Evolutionary conservation across 2,888 invertebrate genomes (phyloP).

Genomic region (Tanypteryx hageni): DNA sequence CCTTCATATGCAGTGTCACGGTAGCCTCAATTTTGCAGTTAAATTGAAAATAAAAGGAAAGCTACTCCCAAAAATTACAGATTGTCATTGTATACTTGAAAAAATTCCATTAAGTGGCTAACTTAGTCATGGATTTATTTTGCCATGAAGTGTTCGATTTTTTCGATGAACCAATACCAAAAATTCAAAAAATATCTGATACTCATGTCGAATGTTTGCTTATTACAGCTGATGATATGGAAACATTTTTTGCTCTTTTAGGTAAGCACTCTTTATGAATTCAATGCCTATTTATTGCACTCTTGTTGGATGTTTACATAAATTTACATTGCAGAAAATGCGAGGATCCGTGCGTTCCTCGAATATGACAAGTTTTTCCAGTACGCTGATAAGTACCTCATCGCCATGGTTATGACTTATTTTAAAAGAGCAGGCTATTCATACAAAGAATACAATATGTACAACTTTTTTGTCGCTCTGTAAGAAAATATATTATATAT

Average conservation of each 20-base stretch:
- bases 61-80: not conserved
- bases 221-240: conserved; percentile 31
- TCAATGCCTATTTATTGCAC: not conserved
- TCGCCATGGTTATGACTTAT: conserved; percentile 79
- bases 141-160: conserved; percentile 31
- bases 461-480: conserved; percentile 79
- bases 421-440: conserved; percentile 77
- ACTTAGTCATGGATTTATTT: not conserved
- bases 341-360: conserved; percentile 75
- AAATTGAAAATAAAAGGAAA: not conserved
- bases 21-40: too few relatives aligned
- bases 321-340: conserved; percentile 71
- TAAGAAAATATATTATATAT: conserved; percentile 72
- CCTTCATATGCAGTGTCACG: too few relatives aligned
- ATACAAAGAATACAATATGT: conserved; percentile 75
- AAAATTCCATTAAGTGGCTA: not conserved
- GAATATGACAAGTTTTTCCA: conserved; percentile 75
- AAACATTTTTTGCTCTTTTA: conserved; percentile 28
- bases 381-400: conserved; percentile 78
- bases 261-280: not conserved
- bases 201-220: not conserved
- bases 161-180: conserved; percentile 8
- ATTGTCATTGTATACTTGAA: not conserved
- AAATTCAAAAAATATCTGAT: not conserved
- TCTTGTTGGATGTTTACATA: not conserved